These are phyloP conservation scores for Sciurus niger DNA, from an alignment of 2,113 vertebrate species.

Conservation along the genomic window DNA sequence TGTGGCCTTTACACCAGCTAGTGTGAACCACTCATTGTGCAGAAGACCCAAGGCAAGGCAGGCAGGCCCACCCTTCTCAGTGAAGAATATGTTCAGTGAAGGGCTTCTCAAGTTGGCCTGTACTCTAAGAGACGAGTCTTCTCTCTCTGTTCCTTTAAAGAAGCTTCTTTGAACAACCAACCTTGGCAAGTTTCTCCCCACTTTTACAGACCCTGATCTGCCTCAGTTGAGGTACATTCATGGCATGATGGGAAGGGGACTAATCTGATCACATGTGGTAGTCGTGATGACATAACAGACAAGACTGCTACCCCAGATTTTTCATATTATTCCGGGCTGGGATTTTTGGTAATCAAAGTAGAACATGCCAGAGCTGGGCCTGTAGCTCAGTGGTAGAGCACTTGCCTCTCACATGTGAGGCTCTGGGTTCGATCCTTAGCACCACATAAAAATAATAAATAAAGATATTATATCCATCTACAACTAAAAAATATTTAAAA, in stretches of 20 bases:
- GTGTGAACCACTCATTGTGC: background rate
- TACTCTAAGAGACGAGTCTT: background rate
- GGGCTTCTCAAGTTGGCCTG: background rate
- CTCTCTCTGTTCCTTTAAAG: background rate
- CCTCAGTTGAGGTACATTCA: background rate
- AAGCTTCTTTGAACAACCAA: background rate
- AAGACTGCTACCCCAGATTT: background rate
- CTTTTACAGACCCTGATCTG: background rate
- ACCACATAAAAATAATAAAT: too few species aligned
- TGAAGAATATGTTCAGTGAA: background rate
- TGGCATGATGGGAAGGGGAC: background rate
- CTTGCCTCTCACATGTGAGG: too few species aligned
- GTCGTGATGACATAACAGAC: background rate
- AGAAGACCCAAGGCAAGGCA: background rate
- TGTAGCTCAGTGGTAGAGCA: too few species aligned
- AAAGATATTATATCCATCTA: too few species aligned
- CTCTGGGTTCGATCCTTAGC: too few species aligned
- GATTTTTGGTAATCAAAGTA: slow-evolving; percentile 11
- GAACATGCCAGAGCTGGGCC: background rate
- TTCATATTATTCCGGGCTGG: background rate
- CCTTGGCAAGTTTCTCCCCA: background rate
- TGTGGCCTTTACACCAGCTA: background rate
- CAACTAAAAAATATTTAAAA: too few species aligned
- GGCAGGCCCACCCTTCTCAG: background rate
- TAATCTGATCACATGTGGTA: background rate